Evolutionary conservation across 2,113 vertebrate species (phyloP).

Genomic region (Rousettus leschenaultii): DNA sequence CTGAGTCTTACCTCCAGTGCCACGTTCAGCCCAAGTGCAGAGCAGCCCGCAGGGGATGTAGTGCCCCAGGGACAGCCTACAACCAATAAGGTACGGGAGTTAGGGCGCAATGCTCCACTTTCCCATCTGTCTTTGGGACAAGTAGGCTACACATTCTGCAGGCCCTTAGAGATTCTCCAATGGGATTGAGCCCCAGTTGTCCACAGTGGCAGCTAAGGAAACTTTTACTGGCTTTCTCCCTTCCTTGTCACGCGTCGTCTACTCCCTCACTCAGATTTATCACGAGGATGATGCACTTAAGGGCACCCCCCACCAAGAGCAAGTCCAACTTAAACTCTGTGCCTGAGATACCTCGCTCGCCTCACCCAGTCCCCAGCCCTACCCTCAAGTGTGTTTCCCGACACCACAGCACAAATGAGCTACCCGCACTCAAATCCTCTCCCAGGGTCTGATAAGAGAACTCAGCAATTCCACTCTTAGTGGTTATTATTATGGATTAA

Average conservation of each 20-base stretch:
- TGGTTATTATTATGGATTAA: not conserved
- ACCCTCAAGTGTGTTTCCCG: not conserved
- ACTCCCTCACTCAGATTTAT: not conserved
- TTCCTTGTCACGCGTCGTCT: not conserved
- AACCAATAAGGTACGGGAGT: not conserved
- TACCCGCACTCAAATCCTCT: not conserved
- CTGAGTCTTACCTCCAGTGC: not conserved
- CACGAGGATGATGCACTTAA: fast-evolving
- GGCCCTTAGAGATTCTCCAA: not conserved
- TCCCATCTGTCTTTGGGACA: not conserved
- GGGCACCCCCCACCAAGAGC: not conserved
- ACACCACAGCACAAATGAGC: not conserved
- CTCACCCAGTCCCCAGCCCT: not conserved
- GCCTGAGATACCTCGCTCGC: not conserved
- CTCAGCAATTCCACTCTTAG: not conserved
- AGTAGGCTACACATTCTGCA: not conserved
- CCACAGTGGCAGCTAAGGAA: not conserved
- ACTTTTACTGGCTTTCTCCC: not conserved
- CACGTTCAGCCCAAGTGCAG: fast-evolving
- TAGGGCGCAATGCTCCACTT: not conserved
- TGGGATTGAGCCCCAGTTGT: not conserved
- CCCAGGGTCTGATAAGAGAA: not conserved
- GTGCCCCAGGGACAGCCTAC: not conserved
- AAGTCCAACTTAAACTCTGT: not conserved
- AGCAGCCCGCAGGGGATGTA: not conserved